Percentiles rank a stretch among this genome's conserved stretches.
These are phyloP conservation scores for Drosophila kanekoi DNA, from an alignment of 2,888 invertebrate genomes.

Conservation along the genomic window DNA sequence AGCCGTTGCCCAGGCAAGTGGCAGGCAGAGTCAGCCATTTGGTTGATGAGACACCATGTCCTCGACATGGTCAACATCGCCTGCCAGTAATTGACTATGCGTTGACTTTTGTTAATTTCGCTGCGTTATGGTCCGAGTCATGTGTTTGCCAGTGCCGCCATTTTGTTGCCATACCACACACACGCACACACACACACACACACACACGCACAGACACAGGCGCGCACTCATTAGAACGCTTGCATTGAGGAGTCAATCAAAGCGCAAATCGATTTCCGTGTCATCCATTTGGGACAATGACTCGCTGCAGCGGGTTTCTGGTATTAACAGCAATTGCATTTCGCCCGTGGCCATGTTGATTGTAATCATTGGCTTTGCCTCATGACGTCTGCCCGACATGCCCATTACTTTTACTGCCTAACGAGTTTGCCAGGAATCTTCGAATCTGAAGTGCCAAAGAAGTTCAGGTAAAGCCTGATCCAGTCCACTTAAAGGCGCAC, in stretches of 20 bases:
- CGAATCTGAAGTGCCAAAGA: no score
- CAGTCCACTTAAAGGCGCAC: no score
- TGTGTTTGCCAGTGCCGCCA: constrained; percentile 55
- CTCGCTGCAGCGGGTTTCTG: constrained; percentile 36
- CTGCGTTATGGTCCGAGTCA: constrained; percentile 56
- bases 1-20: constrained; percentile 4
- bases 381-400: constrained; percentile 26
- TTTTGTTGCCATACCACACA: constrained; percentile 46
- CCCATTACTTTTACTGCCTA: constrained; percentile 40
- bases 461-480: no score
- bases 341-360: constrained; percentile 46
- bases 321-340: constrained; percentile 69
- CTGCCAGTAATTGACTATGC: constrained; percentile 62
- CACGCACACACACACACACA: neutral
- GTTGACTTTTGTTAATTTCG: constrained; percentile 73
- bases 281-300: constrained; percentile 55
- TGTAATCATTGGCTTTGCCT: constrained; percentile 53
- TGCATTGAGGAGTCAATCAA: constrained; percentile 66
- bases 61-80: constrained; percentile 42
- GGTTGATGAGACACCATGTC: constrained; percentile 49
- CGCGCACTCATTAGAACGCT: constrained; percentile 26
- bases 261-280: constrained; percentile 59
- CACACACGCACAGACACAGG: constrained; percentile 1
- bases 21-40: constrained; percentile 37
- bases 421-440: constrained; percentile 40